These are phyloP conservation scores for Sylvia atricapilla DNA, from an alignment of 2,113 vertebrate species.

Conservation along the genomic window DNA sequence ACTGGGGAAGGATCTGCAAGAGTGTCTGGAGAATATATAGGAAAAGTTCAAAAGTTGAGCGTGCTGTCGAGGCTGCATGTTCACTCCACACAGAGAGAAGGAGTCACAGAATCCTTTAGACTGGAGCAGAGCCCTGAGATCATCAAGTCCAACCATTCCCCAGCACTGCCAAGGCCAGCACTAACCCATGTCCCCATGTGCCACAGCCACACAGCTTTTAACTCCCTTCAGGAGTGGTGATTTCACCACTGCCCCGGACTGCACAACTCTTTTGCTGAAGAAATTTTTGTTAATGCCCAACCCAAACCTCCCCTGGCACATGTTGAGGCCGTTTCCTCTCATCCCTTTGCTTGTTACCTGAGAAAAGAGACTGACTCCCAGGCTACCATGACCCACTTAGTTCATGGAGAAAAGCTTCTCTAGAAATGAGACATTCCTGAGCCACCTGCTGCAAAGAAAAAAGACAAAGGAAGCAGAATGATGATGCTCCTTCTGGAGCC, in stretches of 20 bases:
- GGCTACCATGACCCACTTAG: not conserved
- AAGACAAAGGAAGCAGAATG: not conserved
- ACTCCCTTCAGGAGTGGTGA: not conserved
- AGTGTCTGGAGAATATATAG: conserved; percentile 24
- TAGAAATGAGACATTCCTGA: not conserved
- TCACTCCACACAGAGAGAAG: accelerated
- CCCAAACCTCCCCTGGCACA: not conserved
- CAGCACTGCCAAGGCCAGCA: not conserved
- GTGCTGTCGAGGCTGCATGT: not conserved
- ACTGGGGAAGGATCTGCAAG: not conserved
- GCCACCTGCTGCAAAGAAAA: not conserved
- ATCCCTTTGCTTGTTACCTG: not conserved
- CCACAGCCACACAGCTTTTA: not conserved
- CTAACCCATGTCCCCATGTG: not conserved
- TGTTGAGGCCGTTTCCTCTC: not conserved
- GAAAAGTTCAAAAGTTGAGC: conserved; percentile 40
- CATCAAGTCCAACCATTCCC: not conserved
- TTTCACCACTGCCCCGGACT: not conserved
- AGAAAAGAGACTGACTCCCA: not conserved
- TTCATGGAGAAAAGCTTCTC: not conserved
- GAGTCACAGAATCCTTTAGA: not conserved
- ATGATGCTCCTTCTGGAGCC: not conserved
- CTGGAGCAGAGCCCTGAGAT: not conserved
- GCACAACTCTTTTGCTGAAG: not conserved
- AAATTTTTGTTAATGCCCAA: not conserved